Evolutionary conservation across 1,140 invertebrate genomes (phyloP), one percentile per base, ranked within the genome.

Genomic region (Leptinotarsa lineolata): DNA sequence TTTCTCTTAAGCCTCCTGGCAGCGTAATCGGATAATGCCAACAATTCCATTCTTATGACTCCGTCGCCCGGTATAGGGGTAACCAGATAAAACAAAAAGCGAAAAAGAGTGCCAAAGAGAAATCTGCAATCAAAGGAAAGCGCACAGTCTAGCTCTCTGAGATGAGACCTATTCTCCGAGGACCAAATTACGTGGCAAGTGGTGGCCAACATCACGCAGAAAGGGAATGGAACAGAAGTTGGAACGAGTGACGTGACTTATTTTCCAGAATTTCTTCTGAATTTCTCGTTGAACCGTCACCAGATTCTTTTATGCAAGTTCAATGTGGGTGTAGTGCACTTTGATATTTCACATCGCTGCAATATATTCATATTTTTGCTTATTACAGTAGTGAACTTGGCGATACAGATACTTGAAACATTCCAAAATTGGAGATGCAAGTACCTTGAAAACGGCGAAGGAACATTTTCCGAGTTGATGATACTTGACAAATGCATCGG

Each of bases 151-250:
- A 44, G 64, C 18, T 66, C 22, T 30, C 22, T 18, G n/a, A 24
- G 64, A 39, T 15, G 64, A 66, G 39, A 39, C 22, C 22, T 18
- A 39, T 39, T 66, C 64, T 24, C 64, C 39, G 30, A 66, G 64
- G 64, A 66, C 64, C 64, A 66, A 66, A 66, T 66, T 66, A 66
- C 64, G 64, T 66, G 64, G 64, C 64, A 66, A 66, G 64, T 66
- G 64, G 64, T 66, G 64, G 64, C 30, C 64, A 44, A 66, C 64
- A 66, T 66, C 64, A 66, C 64, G 44, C 30, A 39, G 64, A 66
- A 66, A 66, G 39, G 64, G 30, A 66, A 66, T 44, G 39, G 39
- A 66, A 66, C 22, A 39, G 44, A 66, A 66, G 64, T 66, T 46
- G 18, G 15, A 39, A 18, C 15, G 30, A 66, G 22, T 66, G 64